phyloP scores from a whole-genome alignment of 2,888 invertebrate species.

The Microchrysa polita region DNA sequence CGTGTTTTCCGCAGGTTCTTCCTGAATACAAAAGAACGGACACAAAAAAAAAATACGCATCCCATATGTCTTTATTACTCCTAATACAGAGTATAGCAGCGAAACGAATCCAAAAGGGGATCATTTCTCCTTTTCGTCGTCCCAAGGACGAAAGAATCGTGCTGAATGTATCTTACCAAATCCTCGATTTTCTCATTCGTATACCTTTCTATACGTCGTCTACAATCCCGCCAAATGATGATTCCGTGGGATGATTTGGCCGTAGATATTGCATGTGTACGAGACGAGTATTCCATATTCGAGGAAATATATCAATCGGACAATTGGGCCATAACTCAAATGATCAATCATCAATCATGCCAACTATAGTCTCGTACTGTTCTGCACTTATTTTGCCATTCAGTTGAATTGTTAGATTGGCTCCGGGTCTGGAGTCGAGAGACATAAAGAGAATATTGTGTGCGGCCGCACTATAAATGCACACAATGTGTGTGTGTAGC shows the following conservation, averaged over 20 bases:
- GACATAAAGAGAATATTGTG: slow-evolving; percentile 18
- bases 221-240: not conserved
- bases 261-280: slow-evolving; percentile 45
- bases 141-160: not conserved
- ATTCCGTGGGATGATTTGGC: not conserved
- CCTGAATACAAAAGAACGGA: no score
- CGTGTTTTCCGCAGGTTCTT: not conserved
- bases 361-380: slow-evolving; percentile 19
- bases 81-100: slow-evolving; percentile 44
- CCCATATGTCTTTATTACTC: slow-evolving; percentile 52
- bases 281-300: slow-evolving; percentile 21
- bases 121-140: slow-evolving; percentile 7
- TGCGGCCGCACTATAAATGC: not conserved
- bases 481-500: not conserved
- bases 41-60: slow-evolving; percentile 9
- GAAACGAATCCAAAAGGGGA: slow-evolving; percentile 3
- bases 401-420: slow-evolving; percentile 29
- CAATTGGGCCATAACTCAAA: slow-evolving; percentile 52
- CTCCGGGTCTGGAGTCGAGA: not conserved
- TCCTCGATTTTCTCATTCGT: not conserved
- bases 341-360: slow-evolving; percentile 53
- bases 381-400: slow-evolving; percentile 35
- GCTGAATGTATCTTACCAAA: not conserved
- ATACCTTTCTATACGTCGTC: no score
- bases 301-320: slow-evolving; percentile 51